A percentile compares a stretch with the other conserved stretches of the same genome.
Evolutionary conservation across 2,888 invertebrate species (phyloP).

Genomic region (Carabus problematicus): DNA sequence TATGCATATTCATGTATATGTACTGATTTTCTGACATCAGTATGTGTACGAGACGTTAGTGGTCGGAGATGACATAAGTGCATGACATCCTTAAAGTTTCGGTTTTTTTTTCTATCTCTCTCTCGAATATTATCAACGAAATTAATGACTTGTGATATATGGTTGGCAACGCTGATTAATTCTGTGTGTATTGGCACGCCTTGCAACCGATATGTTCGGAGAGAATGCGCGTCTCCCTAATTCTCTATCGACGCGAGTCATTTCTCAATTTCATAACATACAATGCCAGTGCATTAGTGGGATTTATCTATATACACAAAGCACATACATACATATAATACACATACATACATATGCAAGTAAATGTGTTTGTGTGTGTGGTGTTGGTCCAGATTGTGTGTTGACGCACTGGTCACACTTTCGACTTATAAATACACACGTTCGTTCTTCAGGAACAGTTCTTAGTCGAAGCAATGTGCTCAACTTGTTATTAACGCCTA

Average conservation of each 20-base stretch:
- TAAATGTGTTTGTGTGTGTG: constrained; percentile 16
- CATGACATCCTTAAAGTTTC: constrained; percentile 18
- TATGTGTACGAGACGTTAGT: not conserved
- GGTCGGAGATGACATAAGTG: constrained; percentile 32
- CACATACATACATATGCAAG: not conserved
- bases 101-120: constrained; percentile 15
- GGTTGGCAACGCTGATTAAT: constrained; percentile 22
- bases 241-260: constrained; percentile 13
- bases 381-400: constrained; percentile 5
- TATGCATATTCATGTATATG: constrained; percentile 32
- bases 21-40: constrained; percentile 22
- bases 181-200: constrained; percentile 9
- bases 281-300: not conserved
- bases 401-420: constrained; percentile 28
- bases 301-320: constrained; percentile 8
- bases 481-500: constrained; percentile 9
- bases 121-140: constrained; percentile 19
- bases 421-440: constrained; percentile 33
- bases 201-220: not conserved
- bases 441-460: not conserved
- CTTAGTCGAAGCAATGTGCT: not conserved
- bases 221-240: not conserved
- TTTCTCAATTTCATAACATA: constrained; percentile 29
- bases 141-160: constrained; percentile 29
- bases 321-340: not conserved